Evolutionary conservation across 2,113 vertebrate genomes (phyloP).

Genomic region (Isurus oxyrinchus): DNA sequence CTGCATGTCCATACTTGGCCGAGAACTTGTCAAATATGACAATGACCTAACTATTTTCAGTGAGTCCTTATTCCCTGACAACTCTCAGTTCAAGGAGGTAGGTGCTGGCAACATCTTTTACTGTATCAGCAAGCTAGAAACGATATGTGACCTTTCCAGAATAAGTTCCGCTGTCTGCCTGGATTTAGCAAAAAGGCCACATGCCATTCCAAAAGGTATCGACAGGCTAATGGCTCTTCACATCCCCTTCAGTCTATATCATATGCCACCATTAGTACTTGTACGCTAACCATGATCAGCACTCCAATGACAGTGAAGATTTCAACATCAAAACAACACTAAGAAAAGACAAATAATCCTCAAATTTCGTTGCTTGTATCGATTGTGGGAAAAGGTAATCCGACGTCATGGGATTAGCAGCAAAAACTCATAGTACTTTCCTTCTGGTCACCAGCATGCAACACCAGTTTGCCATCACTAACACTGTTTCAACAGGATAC

Average conservation of each 20-base stretch:
- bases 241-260: not conserved
- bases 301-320: not conserved
- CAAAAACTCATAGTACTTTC: not conserved
- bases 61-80: not conserved
- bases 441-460: no score
- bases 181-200: not conserved
- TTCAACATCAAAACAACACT: not conserved
- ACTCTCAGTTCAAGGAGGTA: not conserved
- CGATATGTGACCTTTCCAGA: not conserved
- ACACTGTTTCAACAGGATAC: not conserved
- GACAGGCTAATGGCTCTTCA: not conserved
- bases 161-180: not conserved
- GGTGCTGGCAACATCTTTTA: not conserved
- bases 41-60: not conserved
- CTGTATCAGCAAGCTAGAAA: not conserved
- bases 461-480: no score
- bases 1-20: not conserved
- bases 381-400: no score
- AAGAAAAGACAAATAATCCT: not conserved
- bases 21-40: not conserved
- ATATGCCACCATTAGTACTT: not conserved
- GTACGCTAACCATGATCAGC: not conserved
- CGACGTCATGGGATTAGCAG: not conserved
- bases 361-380: not conserved
- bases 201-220: not conserved